Evolutionary conservation across 2,797 vertebrate species (phyloP), one percentile per base, ranked within the genome.

Genomic region (Gymnoscopelus microlampas): DNA sequence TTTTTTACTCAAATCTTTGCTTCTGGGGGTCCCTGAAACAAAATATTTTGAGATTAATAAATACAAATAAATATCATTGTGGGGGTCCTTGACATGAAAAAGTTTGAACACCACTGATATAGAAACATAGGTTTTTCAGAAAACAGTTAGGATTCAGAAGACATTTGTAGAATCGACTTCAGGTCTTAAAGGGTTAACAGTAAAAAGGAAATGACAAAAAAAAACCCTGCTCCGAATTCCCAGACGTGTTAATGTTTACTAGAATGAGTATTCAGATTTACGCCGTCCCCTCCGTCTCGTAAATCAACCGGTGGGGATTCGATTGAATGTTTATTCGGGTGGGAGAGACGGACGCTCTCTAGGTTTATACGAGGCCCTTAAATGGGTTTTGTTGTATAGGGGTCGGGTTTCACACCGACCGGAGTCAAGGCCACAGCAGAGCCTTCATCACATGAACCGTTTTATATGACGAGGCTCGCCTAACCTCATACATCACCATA

Each of bases 401-500:
- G 44, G 83, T 86, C 85, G 59, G 84, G 89, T 85, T 80, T 73
- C 50, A 50, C 60, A 29, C 53, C 51, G 39, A 29, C 53, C 51
- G 8, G 59, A 80, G 84, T 88, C 74, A 86, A 82, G 80, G 85
- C 79, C 66, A 26, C 26, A 29, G 12, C 55, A 19, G 62, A 83
- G 83, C 86, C 85, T 84, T 76, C 80, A 84, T 87, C 80, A 80
- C 6, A 1, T 68, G 72, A 70, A 73, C 81, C 81, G 5, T 10
- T 90, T 87, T 88, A 88, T 71, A 59, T 72, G 83, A 63, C 44
- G 70, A 32, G 71, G 50, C 62, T 53, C 78, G 71, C 62, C 10
- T 50, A 10, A 9, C 32, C 60, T 78, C 70, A 53, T 91, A 81
- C 76, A 86, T 90, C 88, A 90, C 79, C 68, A 63, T 84, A 84